A percentile compares a stretch with the other conserved stretches of the same genome.
Conservation (phyloP, 2,113 vertebrate species). For the Canis aureus region DNA sequence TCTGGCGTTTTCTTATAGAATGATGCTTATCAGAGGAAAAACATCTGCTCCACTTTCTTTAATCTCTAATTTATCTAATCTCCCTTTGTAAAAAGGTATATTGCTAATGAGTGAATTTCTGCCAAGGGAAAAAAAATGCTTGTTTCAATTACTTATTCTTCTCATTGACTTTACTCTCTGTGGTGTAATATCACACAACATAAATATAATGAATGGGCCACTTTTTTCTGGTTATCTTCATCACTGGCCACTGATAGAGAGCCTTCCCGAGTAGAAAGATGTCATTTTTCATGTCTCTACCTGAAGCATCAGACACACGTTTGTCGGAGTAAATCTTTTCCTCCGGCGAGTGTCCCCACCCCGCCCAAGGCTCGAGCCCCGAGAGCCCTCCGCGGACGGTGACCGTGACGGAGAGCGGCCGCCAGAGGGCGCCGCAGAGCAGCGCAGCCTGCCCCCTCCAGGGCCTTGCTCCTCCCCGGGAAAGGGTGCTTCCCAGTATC, state of each 20-base stretch:
- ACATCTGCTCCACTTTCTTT: constrained; percentile 81
- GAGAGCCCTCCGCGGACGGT: neutral
- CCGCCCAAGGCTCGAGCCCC: neutral
- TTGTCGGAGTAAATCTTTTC: neutral
- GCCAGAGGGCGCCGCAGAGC: constrained; percentile 81
- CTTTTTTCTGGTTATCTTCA: constrained; percentile 25
- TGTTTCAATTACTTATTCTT: constrained; percentile 65
- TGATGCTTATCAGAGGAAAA: constrained; percentile 82
- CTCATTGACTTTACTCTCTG: constrained; percentile 48
- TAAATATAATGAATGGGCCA: constrained; percentile 31
- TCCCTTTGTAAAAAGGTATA: constrained; percentile 76
- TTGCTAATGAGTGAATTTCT: constrained; percentile 75
- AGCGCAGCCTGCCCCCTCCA: constrained; percentile 67
- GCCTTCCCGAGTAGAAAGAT: neutral
- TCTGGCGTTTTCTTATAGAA: constrained; percentile 71
- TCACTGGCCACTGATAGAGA: constrained; percentile 30
- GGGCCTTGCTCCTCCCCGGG: neutral
- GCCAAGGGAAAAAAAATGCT: constrained; percentile 58
- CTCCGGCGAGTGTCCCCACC: neutral
- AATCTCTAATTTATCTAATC: constrained; percentile 80
- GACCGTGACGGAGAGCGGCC: constrained; percentile 45
- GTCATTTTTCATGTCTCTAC: neutral
- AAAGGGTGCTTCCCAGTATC: neutral
- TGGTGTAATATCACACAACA: constrained; percentile 39
- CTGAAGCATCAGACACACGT: neutral